Conservation (phyloP, 2,888 invertebrate species). For the Lasioglossum figueresi region DNA sequence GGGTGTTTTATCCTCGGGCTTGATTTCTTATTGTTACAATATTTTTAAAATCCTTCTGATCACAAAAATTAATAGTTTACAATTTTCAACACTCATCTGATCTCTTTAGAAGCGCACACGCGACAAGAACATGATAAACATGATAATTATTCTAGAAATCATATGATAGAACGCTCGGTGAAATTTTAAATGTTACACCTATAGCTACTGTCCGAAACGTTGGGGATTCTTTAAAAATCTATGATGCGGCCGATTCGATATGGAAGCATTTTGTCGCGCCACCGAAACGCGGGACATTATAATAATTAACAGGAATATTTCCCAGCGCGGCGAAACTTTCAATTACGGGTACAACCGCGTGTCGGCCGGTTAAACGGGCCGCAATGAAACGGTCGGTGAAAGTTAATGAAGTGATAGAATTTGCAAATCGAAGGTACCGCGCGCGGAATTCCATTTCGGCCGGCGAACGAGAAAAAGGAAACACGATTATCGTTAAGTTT, state of each 20-base stretch:
- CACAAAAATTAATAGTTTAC: too few relatives aligned
- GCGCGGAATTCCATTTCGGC: constrained; percentile 32
- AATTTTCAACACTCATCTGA: too few relatives aligned
- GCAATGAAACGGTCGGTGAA: constrained; percentile 27
- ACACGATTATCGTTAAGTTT: constrained; percentile 74
- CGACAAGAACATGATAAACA: too few relatives aligned
- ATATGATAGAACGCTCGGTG: background rate
- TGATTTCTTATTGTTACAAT: too few relatives aligned
- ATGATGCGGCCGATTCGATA: background rate
- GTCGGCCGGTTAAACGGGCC: constrained; percentile 18
- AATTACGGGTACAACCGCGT: constrained; percentile 31
- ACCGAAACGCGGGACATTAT: constrained; percentile 23
- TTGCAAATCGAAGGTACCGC: constrained; percentile 41
- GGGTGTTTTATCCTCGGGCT: background rate
- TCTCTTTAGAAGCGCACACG: too few relatives aligned
- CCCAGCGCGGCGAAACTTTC: constrained; percentile 35
- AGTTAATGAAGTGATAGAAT: constrained; percentile 55
- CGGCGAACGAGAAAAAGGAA: constrained; percentile 60
- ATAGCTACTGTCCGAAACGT: background rate
- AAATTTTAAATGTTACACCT: background rate
- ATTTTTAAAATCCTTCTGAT: too few relatives aligned
- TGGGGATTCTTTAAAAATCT: background rate
- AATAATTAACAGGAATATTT: constrained; percentile 43
- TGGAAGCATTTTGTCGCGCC: background rate
- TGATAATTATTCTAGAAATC: too few relatives aligned